Base-by-base conservation (phyloP, 1,140 invertebrate genomes). In the Nomia melanderi region DNA sequence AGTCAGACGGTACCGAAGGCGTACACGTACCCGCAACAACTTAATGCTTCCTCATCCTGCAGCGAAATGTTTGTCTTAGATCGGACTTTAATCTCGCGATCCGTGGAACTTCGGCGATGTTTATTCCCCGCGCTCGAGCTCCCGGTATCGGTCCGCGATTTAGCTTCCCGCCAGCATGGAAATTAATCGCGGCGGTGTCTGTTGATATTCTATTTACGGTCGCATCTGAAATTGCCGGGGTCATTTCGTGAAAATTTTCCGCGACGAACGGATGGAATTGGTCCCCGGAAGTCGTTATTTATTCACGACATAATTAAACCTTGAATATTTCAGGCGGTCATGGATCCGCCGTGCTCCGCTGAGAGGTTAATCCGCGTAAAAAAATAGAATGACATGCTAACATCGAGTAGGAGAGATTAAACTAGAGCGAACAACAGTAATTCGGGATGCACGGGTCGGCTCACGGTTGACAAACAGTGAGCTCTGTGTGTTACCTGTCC, bases 1-100 rank as follows among this genome's bases (percentile, higher is more conserved):
- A 69, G 33, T 57, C 39, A 47, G n/a, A n/a, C n/a, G n/a, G n/a
- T n/a, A n/a, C n/a, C n/a, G n/a, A n/a, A n/a, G n/a, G n/a, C n/a
- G n/a, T n/a, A n/a, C n/a, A n/a, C n/a, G n/a, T n/a, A n/a, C n/a
- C n/a, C n/a, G n/a, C n/a, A n/a, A 14, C 12, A 12, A 11, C 1
- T 1, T 0, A 11, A 23, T 23, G 31, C 2, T 20, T 33, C 54
- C 31, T 41, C 33, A 20, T 41, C 9, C 50, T n/a, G 14, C 3
- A 9, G 3, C 11, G 50, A 14, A 53, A 72, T 72, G 53, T 72
- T 72, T 72, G 29, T 53, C 57, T 62, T 72, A 20, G 39, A 60
- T 39, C 20, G 67, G 27, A 59, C 25, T n/a, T 70, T 70, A 70
- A 57, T 60, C 56, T 33, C 36, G 7, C 41, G 69, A 60, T 36